phyloP scores from a whole-genome alignment of 2,888 invertebrate genomes.

The Morpho deidamia region DNA sequence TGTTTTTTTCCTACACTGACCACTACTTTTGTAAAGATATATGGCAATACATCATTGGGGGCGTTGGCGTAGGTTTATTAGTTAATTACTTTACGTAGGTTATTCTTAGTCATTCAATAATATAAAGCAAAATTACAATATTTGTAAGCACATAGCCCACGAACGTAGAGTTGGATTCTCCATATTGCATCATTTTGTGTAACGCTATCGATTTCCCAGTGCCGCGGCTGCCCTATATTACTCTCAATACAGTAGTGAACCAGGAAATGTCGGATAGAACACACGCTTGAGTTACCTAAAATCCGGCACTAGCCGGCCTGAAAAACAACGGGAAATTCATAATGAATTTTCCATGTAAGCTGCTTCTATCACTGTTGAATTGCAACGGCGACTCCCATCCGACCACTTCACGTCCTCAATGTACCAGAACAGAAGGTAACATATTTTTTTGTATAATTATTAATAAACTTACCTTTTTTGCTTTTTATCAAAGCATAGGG shows the following conservation, averaged over 20 bases:
- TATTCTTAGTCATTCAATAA: not conserved
- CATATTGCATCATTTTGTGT: constrained; percentile 23
- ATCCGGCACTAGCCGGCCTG: constrained; percentile 1
- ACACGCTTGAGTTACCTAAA: constrained; percentile 16
- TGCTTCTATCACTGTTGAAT: constrained; percentile 16
- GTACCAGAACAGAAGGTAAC: not conserved
- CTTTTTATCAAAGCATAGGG: too few relatives aligned
- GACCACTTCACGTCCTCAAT: constrained; percentile 1
- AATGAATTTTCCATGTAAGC: constrained; percentile 13
- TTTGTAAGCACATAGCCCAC: not conserved
- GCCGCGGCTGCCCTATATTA: constrained; percentile 6
- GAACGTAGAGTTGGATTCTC: constrained; percentile 4
- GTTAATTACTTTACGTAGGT: not conserved
- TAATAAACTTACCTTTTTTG: too few relatives aligned
- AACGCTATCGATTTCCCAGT: constrained; percentile 28
- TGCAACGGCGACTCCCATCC: constrained; percentile 12
- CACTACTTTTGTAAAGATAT: too few relatives aligned
- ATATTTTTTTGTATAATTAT: too few relatives aligned
- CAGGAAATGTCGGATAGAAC: constrained; percentile 18
- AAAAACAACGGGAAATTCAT: not conserved
- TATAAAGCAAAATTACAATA: constrained; percentile 2
- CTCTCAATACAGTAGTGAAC: constrained; percentile 13
- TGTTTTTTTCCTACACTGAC: too few relatives aligned
- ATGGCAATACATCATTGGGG: too few relatives aligned
- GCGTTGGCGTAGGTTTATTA: not conserved